These are phyloP conservation scores for Montipora sp. DNA, from an alignment of 64 coral and sea anemone species.

Conservation along the genomic window DNA sequence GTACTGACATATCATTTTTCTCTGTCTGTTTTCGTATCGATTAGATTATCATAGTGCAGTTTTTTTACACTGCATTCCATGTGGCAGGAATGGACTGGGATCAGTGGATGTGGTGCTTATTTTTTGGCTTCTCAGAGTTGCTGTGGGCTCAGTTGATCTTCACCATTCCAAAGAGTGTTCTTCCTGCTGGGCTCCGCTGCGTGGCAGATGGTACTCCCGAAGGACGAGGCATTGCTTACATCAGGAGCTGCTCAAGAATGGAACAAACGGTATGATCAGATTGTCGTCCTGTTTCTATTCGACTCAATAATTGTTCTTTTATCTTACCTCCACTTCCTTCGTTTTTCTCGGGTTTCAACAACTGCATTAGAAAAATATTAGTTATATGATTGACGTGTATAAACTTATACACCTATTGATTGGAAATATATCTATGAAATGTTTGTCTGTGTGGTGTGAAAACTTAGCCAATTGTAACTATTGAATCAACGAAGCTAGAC, in stretches of 20 bases:
- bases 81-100: conserved; percentile 67
- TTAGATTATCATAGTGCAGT: conserved; percentile 76
- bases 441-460: too few species aligned
- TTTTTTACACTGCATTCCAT: conserved; percentile 83
- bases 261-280: conserved; percentile 64
- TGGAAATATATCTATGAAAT: too few species aligned
- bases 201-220: conserved; percentile 43
- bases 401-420: too few species aligned
- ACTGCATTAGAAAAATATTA: too few species aligned
- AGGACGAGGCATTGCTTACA: conserved; percentile 69
- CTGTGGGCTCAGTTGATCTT: conserved; percentile 92
- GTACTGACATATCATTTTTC: neutral
- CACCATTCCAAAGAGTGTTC: conserved; percentile 72
- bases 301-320: too few species aligned
- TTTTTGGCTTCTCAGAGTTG: conserved; percentile 88
- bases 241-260: conserved; percentile 66
- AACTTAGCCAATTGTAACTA: too few species aligned
- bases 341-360: too few species aligned
- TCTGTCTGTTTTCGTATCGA: neutral
- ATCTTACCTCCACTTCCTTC: too few species aligned
- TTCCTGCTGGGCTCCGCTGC: conserved; percentile 74
- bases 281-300: too few species aligned
- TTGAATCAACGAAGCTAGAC: too few species aligned
- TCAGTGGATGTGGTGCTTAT: conserved; percentile 87
- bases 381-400: too few species aligned